Percentiles rank a stretch among this genome's conserved stretches.
These are phyloP conservation scores for Pterophyllum scalare DNA, from an alignment of 2,113 vertebrate species.

Conservation along the genomic window DNA sequence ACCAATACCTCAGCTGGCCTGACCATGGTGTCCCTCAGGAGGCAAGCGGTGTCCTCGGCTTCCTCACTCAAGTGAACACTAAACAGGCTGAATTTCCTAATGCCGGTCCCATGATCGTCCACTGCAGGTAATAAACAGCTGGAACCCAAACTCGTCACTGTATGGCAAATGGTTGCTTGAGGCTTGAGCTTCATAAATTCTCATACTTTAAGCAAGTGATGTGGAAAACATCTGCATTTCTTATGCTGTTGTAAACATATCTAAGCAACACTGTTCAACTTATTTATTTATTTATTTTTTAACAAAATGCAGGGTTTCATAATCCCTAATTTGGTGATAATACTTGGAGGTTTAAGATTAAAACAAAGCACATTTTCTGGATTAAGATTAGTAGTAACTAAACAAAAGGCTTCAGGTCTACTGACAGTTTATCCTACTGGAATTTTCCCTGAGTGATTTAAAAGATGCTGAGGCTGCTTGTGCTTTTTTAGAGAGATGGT, in stretches of 20 bases:
- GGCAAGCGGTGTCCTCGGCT: conserved; percentile 91
- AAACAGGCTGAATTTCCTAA: conserved; percentile 82
- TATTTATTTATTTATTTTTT: neutral
- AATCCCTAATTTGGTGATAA: neutral
- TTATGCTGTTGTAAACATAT: neutral
- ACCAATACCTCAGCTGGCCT: conserved; percentile 97
- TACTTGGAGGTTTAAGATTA: conserved; percentile 28
- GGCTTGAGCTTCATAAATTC: neutral
- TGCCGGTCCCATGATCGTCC: conserved; percentile 89
- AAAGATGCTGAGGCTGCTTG: conserved; percentile 9
- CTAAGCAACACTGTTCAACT: neutral
- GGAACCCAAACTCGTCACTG: neutral
- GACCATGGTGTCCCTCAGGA: conserved; percentile 94
- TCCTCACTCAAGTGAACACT: conserved; percentile 90
- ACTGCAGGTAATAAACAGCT: conserved; percentile 88
- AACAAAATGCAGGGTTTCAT: neutral
- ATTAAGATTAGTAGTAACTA: conserved; percentile 51
- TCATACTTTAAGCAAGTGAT: neutral
- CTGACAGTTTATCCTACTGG: conserved; percentile 59
- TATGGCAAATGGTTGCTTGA: neutral
- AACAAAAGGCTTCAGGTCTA: conserved; percentile 47
- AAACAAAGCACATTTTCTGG: conserved; percentile 38
- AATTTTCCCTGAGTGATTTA: conserved; percentile 54
- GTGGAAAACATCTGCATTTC: neutral
- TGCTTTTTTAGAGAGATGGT: conserved; percentile 14